Conservation (phyloP, 37 sponge, comb jelly and placozoan genomes). For the Theonella swinhoei region DNA sequence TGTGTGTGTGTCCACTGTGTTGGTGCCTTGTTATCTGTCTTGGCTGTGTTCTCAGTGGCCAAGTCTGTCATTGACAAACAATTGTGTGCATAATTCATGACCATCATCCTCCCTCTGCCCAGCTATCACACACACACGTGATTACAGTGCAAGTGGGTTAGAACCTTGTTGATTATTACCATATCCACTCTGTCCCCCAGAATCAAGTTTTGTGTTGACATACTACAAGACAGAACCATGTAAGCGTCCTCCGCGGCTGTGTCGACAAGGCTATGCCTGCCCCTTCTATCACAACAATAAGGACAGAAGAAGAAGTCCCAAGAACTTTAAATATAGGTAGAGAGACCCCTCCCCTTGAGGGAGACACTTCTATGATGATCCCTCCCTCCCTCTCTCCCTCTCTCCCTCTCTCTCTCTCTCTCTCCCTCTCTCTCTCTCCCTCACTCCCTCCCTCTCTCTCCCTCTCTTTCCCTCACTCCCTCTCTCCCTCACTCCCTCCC, state of each 20-base stretch:
- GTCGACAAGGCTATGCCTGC: constrained; percentile 98
- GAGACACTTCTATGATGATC: not conserved
- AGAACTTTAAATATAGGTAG: constrained; percentile 85
- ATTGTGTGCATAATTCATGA: too few species aligned
- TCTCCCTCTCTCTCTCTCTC: constrained; percentile 20
- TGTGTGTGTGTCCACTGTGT: too few species aligned
- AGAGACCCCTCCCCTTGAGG: not conserved
- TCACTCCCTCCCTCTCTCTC: too few species aligned
- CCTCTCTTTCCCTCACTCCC: constrained; percentile 12
- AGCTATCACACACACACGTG: too few species aligned
- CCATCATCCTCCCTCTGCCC: too few species aligned
- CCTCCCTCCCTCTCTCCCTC: not conserved
- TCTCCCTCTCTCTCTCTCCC: constrained; percentile 6
- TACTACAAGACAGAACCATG: constrained; percentile 97
- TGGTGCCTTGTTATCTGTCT: too few species aligned
- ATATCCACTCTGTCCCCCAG: too few species aligned
- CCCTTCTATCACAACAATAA: constrained; percentile 97
- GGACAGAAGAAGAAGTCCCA: constrained; percentile 92
- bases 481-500: too few species aligned
- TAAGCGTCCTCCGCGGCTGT: constrained; percentile 89
- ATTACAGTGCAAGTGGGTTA: too few species aligned
- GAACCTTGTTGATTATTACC: too few species aligned
- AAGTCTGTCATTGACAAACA: too few species aligned
- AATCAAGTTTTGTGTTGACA: constrained; percentile 94
- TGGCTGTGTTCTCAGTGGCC: too few species aligned